Percentiles rank a stretch among this genome's conserved stretches.
Conservation (phyloP, 2,888 invertebrate genomes). For the Heliothis peltigera region DNA sequence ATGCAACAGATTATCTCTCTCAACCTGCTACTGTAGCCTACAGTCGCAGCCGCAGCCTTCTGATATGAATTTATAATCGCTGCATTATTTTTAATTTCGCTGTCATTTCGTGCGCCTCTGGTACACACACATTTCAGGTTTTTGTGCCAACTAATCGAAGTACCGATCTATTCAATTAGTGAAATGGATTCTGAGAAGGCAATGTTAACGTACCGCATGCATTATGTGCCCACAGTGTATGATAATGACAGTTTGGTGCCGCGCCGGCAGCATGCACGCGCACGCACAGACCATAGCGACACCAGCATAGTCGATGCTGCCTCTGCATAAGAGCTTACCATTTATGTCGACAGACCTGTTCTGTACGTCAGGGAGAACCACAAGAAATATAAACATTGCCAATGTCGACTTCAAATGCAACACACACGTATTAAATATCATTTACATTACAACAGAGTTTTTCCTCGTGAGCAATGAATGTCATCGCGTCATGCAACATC, state of each 20-base stretch:
- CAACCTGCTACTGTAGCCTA: conserved; percentile 46
- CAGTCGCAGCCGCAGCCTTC: conserved; percentile 28
- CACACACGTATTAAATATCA: background rate
- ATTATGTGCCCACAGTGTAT: conserved; percentile 24
- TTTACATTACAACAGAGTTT: background rate
- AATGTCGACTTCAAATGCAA: conserved; percentile 4
- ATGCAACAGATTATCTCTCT: conserved; percentile 77
- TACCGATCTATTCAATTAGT: conserved; percentile 60
- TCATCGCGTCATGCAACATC: background rate
- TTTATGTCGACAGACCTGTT: conserved; percentile 13
- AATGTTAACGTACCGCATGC: conserved; percentile 17
- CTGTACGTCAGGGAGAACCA: background rate
- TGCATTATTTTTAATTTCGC: conserved; percentile 60
- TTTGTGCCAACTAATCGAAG: conserved; percentile 51
- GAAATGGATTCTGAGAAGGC: conserved; percentile 49
- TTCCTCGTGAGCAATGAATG: background rate
- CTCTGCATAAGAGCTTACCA: conserved; percentile 3
- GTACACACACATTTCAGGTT: conserved; percentile 38
- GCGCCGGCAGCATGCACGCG: conserved; percentile 9
- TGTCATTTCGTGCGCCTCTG: conserved; percentile 47
- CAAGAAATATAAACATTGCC: conserved; percentile 13
- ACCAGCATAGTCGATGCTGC: conserved; percentile 6
- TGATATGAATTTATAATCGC: conserved; percentile 61
- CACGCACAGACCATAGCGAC: conserved; percentile 1
- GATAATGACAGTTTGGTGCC: conserved; percentile 11